Base-by-base conservation (phyloP, 2,888 invertebrate species). In the Apomyelois bistriatella region DNA sequence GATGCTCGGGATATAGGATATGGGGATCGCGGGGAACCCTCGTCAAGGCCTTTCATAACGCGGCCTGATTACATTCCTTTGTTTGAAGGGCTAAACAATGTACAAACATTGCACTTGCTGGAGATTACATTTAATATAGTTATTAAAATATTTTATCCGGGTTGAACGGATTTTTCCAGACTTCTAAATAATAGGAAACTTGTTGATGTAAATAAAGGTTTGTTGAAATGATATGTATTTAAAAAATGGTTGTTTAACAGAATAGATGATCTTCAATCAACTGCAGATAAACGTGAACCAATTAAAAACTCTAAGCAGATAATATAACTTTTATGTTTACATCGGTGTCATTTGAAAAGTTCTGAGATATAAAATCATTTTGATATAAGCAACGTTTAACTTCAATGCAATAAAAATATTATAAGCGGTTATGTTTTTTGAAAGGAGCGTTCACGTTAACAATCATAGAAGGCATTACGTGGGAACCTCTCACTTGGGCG, bases 61-160 rank as follows among this genome's bases (percentile, higher is more conserved):
- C 63, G 58, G 68, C 72, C 82, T 82, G 82, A 85, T 85, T 85
- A 73, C 78, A 82, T 85, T 82, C 85, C 82, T 73, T 82, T 85
- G 79, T 84, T 81, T 69, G 70, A 76, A 64, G 66, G 70, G 74
- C 72, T 73, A 77, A 82, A 78, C 78, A 79, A 80, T 75, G 72
- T 68, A 71, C 70, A 78, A 79, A 82, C 74, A 77, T 61, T 68
- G 66, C 69, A 66, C 66, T 56, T 17, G 54, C 56, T 12, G 13
- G 38, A 38, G 37, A 9, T 40, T 22, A 48, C 28, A 40, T 46
- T 22, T 41, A 17, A 46, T 30, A 30, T 32, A 7, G 35, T 35
- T 47, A 35, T 32, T 35, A 15, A 47, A 35, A 47, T 30, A 12
- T 13, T 35, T 46, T 22, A 5, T 22, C 1, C 7, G 28, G 9